Base-by-base conservation (phyloP, 2,888 invertebrate genomes). In the Microplitis deprimator region DNA sequence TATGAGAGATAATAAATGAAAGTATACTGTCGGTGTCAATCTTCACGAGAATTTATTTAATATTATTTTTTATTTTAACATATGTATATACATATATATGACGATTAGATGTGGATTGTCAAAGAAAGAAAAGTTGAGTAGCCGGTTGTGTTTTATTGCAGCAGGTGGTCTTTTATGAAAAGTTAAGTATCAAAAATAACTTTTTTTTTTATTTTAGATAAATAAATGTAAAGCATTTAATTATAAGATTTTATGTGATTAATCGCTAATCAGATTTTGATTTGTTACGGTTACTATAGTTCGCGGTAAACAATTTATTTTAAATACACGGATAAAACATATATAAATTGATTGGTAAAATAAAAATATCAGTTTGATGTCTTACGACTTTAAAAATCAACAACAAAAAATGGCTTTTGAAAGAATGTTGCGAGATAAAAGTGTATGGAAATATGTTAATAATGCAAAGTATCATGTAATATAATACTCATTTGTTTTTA, bases 211-310 rank as follows among this genome's bases (percentile, higher is more conserved):
- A 50, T 10, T 50, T 50, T 50, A 4, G 13, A 50, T 50, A 50
- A 29, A 16, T 62, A 5, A 16, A 62, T 62, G 8, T 62, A 62
- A 17, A 62, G 16, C 78, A 81, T 78, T 85, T 82, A 85, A 84
- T 83, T 82, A 84, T 81, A 81, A 81, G 83, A 81, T 83, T 80
- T 81, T 61, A 64, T 41, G 76, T 83, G 82, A 85, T 85, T 82
- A 84, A 82, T 81, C 81, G 83, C 79, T 77, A 82, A 82, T 83
- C 81, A 78, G 81, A 65, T 84, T 84, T 80, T 78, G 83, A 85
- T 85, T 84, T 83, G 82, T 79, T 73, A 79, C 74, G 71, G 72
- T 70, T 70, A 29, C 29, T 41, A 13, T 29, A 10, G 20, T 41
- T 16, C 5, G 6, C 29, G 10, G 60, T 20, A 70, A n/a, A 61